Percentiles rank a stretch among this genome's conserved stretches.
Evolutionary conservation across 2,888 invertebrate species (phyloP).

Genomic region (Ptilodon capucinus): DNA sequence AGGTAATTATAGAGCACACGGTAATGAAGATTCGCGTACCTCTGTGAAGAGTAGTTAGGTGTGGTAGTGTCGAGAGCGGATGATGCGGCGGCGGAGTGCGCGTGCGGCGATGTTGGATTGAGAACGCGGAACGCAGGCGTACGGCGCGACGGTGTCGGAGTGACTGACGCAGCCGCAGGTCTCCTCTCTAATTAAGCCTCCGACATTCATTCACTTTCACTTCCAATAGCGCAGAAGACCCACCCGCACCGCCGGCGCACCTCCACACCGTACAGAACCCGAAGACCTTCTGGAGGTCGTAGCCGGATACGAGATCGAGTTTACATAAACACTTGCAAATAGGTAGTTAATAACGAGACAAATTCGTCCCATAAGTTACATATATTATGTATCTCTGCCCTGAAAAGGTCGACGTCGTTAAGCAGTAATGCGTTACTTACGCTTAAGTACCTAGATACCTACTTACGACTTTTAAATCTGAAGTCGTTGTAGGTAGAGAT

Average conservation of each 20-base stretch:
- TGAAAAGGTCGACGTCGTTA: too few species aligned
- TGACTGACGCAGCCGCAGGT: constrained; percentile 73
- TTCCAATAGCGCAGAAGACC: constrained; percentile 77
- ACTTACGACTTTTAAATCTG: too few species aligned
- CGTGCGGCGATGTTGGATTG: constrained; percentile 8
- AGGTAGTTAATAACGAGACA: constrained; percentile 26
- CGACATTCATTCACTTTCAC: constrained; percentile 82
- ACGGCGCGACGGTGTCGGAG: constrained; percentile 67
- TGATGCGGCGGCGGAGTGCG: constrained; percentile 18
- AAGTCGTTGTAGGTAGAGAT: too few species aligned
- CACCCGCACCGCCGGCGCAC: constrained; percentile 61
- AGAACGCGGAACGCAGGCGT: constrained; percentile 57
- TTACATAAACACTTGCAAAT: constrained; percentile 47
- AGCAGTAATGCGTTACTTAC: too few species aligned
- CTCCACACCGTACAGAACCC: constrained; percentile 57
- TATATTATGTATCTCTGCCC: too few species aligned
- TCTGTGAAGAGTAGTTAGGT: constrained; percentile 39
- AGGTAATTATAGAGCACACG: not conserved
- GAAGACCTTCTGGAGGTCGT: constrained; percentile 79
- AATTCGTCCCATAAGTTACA: too few species aligned
- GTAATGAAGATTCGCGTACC: constrained; percentile 50
- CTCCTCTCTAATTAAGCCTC: constrained; percentile 82
- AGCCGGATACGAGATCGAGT: constrained; percentile 64
- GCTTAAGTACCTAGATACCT: too few species aligned
- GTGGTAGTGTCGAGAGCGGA: constrained; percentile 31